Conservation (phyloP, 2,113 vertebrate genomes). For the Rhombomys opimus region DNA sequence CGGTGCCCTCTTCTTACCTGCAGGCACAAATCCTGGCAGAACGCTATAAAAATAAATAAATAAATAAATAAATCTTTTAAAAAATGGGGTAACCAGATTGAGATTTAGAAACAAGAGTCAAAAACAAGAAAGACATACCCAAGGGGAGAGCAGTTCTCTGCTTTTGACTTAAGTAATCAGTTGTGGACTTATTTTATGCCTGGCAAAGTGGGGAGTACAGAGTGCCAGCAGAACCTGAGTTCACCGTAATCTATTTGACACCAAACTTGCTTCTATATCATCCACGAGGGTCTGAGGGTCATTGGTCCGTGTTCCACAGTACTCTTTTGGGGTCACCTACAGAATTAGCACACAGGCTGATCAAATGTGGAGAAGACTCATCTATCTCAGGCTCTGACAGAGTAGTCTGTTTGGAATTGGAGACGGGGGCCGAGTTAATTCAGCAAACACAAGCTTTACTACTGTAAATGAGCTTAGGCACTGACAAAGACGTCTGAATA, state of each 20-base stretch:
- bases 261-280: background rate
- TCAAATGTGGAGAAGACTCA: background rate
- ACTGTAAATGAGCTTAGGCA: background rate
- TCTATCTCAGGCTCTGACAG: background rate
- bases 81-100: background rate
- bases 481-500: conserved; percentile 6
- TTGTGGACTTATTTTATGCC: background rate
- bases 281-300: background rate
- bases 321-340: background rate
- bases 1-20: too few relatives aligned
- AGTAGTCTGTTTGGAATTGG: conserved; percentile 31
- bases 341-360: background rate
- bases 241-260: background rate
- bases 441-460: conserved; percentile 22
- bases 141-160: background rate
- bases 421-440: conserved; percentile 36
- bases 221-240: background rate
- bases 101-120: background rate
- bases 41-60: too few relatives aligned
- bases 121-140: background rate
- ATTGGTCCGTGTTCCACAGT: background rate
- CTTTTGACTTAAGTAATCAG: background rate
- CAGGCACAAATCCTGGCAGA: too few relatives aligned
- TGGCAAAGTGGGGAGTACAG: background rate
- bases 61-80: too few relatives aligned